Base-by-base conservation (phyloP, 2,888 invertebrate genomes). In the Aleiodes testaceus region DNA sequence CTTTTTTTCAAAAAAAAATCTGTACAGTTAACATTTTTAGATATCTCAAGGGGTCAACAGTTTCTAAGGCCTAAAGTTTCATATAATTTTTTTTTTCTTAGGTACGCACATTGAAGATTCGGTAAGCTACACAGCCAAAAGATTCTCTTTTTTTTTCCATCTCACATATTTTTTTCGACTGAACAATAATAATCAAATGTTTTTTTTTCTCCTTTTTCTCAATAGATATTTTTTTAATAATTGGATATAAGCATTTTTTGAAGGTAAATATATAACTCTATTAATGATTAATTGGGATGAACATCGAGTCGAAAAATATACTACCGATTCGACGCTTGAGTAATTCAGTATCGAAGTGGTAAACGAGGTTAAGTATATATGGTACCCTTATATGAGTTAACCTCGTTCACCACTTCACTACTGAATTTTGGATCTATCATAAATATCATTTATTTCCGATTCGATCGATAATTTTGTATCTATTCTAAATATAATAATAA, bases 21-120 rank as follows among this genome's bases (percentile, higher is more conserved):
- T 78, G 76, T 76, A 81, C 75, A 79, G 55, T 79, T 73, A 80
- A 70, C 82, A 80, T 76, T 81, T 79, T 78, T 81, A 83, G 78
- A 84, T 75, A 81, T 80, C 74, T 82, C 75, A 81, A 78, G 77
- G 78, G 80, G 78, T 83, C 80, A 80, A 81, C 80, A 79, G 74
- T 78, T 79, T 76, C 84, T 82, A 84, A 84, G 82, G 83, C 84
- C 84, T 84, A 84, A 77, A 76, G 67, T 78, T 80, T 79, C 47
- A 61, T 69, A 44, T 55, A 16, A 30, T 30, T 55, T 22, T 63
- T 12, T 9, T 44, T n/a, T 45, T 14, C 45, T 63, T 70, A 82
- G 81, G 81, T 83, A 84, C 84, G 79, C 79, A 78, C 74, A 78
- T 73, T 76, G 59, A 75, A 66, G 72, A 75, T 75, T 66, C 69